Conservation (phyloP, 2,113 vertebrate genomes). For the Anolis carolinensis region DNA sequence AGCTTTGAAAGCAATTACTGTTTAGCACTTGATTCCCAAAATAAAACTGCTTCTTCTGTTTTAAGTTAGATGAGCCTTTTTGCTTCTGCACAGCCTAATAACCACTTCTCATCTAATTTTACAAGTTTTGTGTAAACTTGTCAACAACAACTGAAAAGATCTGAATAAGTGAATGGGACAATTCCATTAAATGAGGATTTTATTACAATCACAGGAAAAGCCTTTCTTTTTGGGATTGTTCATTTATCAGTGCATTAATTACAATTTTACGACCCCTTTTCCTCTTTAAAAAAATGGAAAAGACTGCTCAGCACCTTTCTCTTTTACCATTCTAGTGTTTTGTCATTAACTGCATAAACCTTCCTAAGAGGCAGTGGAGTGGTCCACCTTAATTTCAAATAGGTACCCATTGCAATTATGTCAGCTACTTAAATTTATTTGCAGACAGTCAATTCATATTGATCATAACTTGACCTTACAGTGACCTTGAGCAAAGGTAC, state of each 20-base stretch:
- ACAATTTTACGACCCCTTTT: background rate
- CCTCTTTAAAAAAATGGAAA: background rate
- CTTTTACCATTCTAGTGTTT: background rate
- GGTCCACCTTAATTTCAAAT: constrained; percentile 85
- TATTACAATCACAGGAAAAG: background rate
- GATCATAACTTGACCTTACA: constrained; percentile 85
- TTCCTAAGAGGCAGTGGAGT: constrained; percentile 48
- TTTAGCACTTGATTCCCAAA: constrained; percentile 61
- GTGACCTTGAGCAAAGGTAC: constrained; percentile 86
- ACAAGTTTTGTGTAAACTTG: background rate
- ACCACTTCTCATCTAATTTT: background rate
- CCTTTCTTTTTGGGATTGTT: background rate
- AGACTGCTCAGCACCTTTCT: background rate
- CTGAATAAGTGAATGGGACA: background rate
- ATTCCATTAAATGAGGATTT: background rate
- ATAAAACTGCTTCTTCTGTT: constrained; percentile 76
- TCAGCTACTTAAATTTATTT: constrained; percentile 88
- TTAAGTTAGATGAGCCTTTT: constrained; percentile 71
- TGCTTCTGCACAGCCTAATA: no score
- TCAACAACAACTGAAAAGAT: background rate
- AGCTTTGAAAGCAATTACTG: constrained; percentile 59
- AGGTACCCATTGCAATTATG: constrained; percentile 79
- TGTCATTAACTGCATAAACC: constrained; percentile 11
- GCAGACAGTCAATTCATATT: constrained; percentile 88
- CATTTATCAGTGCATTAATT: background rate